Evolutionary conservation across 1,140 invertebrate genomes (phyloP).

Genomic region (Bicyclus anynana): DNA sequence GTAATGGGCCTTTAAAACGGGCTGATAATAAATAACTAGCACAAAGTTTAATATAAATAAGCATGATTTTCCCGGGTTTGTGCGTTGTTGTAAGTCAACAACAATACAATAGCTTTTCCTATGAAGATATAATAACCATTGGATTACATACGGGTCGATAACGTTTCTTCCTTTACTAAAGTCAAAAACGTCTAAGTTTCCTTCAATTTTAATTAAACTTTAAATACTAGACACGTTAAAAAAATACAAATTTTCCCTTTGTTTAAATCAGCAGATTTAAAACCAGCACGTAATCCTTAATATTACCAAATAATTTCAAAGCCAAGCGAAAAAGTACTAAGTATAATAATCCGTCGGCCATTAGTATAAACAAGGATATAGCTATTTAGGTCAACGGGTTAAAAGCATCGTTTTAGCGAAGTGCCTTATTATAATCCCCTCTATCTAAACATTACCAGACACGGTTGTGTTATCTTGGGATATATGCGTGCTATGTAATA

Average conservation of each 20-base stretch:
- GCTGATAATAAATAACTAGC: no score
- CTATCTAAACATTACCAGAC: constrained; percentile 23
- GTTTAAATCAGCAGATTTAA: constrained; percentile 1
- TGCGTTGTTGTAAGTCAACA: no score
- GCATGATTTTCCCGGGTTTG: no score
- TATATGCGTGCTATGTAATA: constrained; percentile 23
- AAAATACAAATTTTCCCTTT: no score
- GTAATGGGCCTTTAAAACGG: no score
- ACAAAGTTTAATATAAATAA: no score
- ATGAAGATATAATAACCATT: no score
- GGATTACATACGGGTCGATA: no score
- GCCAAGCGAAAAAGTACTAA: constrained; percentile 1
- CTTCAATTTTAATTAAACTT: no score
- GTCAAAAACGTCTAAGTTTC: background rate
- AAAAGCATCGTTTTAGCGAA: constrained; percentile 37
- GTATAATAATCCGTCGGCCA: constrained; percentile 7
- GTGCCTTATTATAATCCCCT: constrained; percentile 29
- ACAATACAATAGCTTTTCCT: no score
- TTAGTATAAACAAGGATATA: constrained; percentile 26
- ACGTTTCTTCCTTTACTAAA: no score
- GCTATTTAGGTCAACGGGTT: constrained; percentile 40
- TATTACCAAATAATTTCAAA: constrained; percentile 7
- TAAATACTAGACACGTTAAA: no score
- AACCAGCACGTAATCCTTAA: background rate
- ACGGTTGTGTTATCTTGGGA: constrained; percentile 23